A percentile compares a stretch with the other conserved stretches of the same genome.
Evolutionary conservation across 2,797 vertebrate genomes (phyloP).

Genomic region (Crocidura indochinensis): DNA sequence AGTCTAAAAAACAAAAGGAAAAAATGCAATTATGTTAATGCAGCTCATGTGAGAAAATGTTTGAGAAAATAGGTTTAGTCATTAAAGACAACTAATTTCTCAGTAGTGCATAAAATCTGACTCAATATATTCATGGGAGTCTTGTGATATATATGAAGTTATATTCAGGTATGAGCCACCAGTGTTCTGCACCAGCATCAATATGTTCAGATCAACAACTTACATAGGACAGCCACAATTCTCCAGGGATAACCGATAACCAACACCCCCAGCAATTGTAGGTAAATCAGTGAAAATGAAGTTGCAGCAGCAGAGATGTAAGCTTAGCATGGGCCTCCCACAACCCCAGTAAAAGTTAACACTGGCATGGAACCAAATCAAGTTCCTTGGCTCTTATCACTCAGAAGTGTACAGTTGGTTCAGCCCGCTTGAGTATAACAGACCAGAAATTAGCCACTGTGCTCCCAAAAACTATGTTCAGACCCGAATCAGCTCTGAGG

Average conservation of each 20-base stretch:
- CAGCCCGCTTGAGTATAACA: background rate
- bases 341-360: background rate
- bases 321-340: background rate
- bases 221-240: too few species aligned
- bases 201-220: too few species aligned
- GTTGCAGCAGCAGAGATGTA: background rate
- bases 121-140: background rate
- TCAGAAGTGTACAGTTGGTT: background rate
- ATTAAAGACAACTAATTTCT: background rate
- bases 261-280: background rate
- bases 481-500: background rate
- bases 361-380: background rate
- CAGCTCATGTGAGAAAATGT: background rate
- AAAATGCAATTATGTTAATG: constrained; percentile 1
- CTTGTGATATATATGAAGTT: too few species aligned
- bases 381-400: constrained; percentile 5
- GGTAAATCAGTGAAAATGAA: background rate
- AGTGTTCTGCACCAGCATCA: too few species aligned
- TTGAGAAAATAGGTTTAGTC: background rate
- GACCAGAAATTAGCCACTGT: too few species aligned
- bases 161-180: too few species aligned
- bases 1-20: constrained; percentile 69
- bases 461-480: too few species aligned
- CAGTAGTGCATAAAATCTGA: background rate
- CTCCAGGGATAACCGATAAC: background rate